phyloP scores from a whole-genome alignment of 2,888 invertebrate genomes.

The Parasteatoda lunata region DNA sequence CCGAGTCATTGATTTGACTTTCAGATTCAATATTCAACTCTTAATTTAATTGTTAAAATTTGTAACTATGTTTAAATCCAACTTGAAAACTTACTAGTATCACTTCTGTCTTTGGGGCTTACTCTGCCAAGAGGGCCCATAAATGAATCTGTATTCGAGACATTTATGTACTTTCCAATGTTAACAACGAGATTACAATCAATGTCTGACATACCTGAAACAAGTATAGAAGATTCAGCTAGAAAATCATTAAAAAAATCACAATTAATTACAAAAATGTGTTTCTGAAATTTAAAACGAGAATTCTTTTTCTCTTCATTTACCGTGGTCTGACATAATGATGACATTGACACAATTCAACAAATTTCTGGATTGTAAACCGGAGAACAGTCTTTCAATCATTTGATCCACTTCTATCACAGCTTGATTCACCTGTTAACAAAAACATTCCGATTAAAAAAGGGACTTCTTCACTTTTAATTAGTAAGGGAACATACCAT shows the following conservation, averaged over 20 bases:
- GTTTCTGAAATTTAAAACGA: too few relatives aligned
- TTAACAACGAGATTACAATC: constrained; percentile 71
- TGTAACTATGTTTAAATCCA: background rate
- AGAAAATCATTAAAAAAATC: background rate
- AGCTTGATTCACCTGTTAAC: constrained; percentile 72
- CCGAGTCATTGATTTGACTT: too few relatives aligned
- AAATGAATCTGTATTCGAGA: background rate
- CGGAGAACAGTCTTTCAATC: constrained; percentile 71
- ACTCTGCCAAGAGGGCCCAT: constrained; percentile 41
- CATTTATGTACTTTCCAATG: constrained; percentile 70
- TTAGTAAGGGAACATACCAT: too few relatives aligned
- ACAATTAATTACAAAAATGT: background rate
- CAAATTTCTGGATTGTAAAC: constrained; percentile 71
- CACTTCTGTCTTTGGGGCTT: background rate
- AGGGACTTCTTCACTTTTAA: too few relatives aligned
- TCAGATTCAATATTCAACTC: too few relatives aligned
- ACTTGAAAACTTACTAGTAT: constrained; percentile 31
- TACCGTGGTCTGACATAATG: constrained; percentile 73
- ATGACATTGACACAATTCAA: constrained; percentile 72
- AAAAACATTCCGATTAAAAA: too few relatives aligned
- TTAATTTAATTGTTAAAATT: too few relatives aligned
- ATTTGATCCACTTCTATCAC: constrained; percentile 72
- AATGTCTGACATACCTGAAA: constrained; percentile 70
- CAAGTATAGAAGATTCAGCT: background rate
- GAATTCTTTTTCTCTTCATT: background rate